A percentile compares a stretch with the other conserved stretches of the same genome.
Evolutionary conservation across 2,797 vertebrate species (phyloP).

Genomic region (Tiaroga cobitis): DNA sequence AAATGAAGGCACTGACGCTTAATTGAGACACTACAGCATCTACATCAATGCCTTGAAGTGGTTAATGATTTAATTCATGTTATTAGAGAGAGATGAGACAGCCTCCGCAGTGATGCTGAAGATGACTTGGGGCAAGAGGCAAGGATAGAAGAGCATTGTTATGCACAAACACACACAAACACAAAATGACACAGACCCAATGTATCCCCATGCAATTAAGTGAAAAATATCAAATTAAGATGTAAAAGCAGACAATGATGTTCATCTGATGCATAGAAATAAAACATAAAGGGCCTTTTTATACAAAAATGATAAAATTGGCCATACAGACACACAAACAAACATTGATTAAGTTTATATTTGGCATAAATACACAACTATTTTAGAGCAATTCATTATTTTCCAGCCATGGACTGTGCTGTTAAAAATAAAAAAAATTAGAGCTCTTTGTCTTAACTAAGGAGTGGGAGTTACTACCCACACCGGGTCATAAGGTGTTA

Average conservation of each 20-base stretch:
- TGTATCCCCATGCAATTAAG: background rate
- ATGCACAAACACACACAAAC: background rate
- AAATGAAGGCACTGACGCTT: slow-evolving; percentile 8
- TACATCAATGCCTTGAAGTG: slow-evolving; percentile 68
- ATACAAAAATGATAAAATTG: background rate
- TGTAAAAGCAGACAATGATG: background rate
- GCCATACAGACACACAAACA: background rate
- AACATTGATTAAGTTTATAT: slow-evolving; percentile 22
- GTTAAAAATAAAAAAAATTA: slow-evolving; percentile 37
- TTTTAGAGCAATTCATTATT: slow-evolving; percentile 22
- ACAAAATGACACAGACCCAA: background rate
- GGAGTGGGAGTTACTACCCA: slow-evolving; percentile 54
- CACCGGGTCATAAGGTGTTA: slow-evolving; percentile 50
- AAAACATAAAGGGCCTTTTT: slow-evolving; percentile 6
- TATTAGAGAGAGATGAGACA: slow-evolving; percentile 67
- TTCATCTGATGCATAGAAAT: background rate
- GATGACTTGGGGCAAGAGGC: slow-evolving; percentile 56
- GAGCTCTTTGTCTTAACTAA: slow-evolving; percentile 36
- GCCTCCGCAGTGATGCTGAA: slow-evolving; percentile 53
- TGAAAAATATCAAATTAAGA: slow-evolving; percentile 12
- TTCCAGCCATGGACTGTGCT: slow-evolving; percentile 23
- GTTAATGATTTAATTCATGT: slow-evolving; percentile 79
- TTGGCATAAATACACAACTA: slow-evolving; percentile 28
- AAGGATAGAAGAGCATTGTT: slow-evolving; percentile 12
- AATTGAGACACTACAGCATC: slow-evolving; percentile 58